These are phyloP conservation scores for Hirundo rustica DNA, from an alignment of 2,797 vertebrate species.

Conservation along the genomic window DNA sequence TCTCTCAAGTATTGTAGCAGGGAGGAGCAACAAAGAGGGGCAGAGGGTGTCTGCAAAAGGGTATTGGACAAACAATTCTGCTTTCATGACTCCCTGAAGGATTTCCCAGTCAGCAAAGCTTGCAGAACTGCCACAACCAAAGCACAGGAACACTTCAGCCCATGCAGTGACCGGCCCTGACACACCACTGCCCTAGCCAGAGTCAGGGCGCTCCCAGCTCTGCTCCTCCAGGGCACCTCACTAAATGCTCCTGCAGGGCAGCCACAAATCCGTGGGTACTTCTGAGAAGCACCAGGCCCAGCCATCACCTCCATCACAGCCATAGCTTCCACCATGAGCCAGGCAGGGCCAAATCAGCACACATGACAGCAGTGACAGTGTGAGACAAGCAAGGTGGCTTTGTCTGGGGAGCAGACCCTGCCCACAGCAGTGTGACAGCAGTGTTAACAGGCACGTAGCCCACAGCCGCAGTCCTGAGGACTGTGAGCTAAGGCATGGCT, in stretches of 20 bases:
- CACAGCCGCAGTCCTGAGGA: background rate
- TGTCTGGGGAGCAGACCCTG: background rate
- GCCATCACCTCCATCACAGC: background rate
- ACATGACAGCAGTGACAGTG: background rate
- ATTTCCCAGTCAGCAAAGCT: background rate
- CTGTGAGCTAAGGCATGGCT: background rate
- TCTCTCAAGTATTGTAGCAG: background rate
- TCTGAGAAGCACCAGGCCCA: background rate
- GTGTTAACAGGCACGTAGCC: background rate
- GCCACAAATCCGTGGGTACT: fast-evolving
- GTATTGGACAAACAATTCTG: background rate
- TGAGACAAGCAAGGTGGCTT: background rate
- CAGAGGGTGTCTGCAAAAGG: background rate
- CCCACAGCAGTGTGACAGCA: background rate
- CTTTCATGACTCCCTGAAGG: background rate
- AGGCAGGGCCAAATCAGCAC: background rate
- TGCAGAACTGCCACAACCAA: background rate
- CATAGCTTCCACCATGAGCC: background rate
- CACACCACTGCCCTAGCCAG: background rate
- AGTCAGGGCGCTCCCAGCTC: background rate
- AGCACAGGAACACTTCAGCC: background rate
- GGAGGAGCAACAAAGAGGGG: background rate
- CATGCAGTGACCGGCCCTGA: background rate
- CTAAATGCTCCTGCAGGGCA: background rate
- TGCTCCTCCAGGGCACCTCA: background rate